phyloP scores from a whole-genome alignment of 2,113 vertebrate species.

The Hypocryptadius cinnamomeus region DNA sequence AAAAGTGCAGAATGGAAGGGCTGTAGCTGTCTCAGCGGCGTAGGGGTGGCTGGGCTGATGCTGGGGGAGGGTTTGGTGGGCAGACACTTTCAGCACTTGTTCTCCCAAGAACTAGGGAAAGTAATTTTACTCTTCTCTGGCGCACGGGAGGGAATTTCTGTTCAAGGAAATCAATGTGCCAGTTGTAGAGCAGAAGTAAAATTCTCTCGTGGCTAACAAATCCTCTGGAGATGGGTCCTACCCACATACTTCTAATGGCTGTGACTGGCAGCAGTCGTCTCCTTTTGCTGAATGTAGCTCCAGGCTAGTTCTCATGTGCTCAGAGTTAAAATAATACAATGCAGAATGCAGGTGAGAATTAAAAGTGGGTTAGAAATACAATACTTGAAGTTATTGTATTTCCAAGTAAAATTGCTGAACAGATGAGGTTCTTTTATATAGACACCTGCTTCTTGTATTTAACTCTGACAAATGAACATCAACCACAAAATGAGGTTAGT shows the following conservation, averaged over 20 bases:
- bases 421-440: neutral
- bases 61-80: neutral
- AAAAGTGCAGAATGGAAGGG: neutral
- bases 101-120: neutral
- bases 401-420: neutral
- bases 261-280: neutral
- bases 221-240: neutral
- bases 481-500: neutral
- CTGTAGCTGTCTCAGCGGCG: rapidly evolving
- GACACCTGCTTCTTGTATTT: neutral
- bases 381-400: neutral
- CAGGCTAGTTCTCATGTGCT: neutral
- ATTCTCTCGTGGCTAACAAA: neutral
- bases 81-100: neutral
- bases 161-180: neutral
- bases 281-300: neutral
- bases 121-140: neutral
- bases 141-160: neutral
- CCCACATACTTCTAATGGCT: rapidly evolving
- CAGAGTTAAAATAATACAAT: neutral
- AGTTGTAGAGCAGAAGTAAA: neutral
- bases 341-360: neutral
- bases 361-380: neutral
- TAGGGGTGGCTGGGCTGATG: neutral
- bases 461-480: neutral